phyloP scores from a whole-genome alignment of 1,140 invertebrate genomes.

The Zaprionus africanus region DNA sequence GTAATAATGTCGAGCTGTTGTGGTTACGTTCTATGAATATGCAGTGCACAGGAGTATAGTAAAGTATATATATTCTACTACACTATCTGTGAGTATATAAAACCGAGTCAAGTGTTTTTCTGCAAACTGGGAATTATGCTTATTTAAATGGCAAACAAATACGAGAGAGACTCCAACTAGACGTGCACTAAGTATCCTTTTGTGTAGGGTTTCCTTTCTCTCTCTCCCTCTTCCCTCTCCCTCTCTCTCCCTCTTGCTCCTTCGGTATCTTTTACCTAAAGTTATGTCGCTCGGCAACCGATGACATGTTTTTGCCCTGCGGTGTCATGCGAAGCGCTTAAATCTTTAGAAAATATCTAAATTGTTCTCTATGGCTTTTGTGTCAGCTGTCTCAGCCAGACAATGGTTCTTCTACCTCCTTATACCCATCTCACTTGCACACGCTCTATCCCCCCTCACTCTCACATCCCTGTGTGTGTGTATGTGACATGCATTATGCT shows the following conservation, averaged over 20 bases:
- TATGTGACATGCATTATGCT: slow-evolving; percentile 75
- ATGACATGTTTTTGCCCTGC: slow-evolving; percentile 68
- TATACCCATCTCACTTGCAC: slow-evolving; percentile 1
- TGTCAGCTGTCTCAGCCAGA: slow-evolving; percentile 74
- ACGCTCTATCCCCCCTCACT: slow-evolving; percentile 4
- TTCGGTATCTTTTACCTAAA: slow-evolving; percentile 35
- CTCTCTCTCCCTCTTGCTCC: background rate
- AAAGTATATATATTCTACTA: background rate
- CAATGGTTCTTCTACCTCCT: slow-evolving; percentile 28
- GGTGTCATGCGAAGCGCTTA: slow-evolving; percentile 68
- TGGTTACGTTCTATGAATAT: slow-evolving; percentile 70
- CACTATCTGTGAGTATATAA: background rate
- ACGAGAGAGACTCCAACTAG: slow-evolving; percentile 22
- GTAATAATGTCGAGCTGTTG: slow-evolving; percentile 69
- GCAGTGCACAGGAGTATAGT: slow-evolving; percentile 21
- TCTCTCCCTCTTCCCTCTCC: background rate
- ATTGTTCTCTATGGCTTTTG: slow-evolving; percentile 80
- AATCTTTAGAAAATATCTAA: slow-evolving; percentile 81
- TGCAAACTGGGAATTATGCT: slow-evolving; percentile 63
- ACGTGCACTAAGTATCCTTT: slow-evolving; percentile 15
- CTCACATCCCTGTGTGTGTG: slow-evolving; percentile 7
- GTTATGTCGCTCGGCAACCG: slow-evolving; percentile 56
- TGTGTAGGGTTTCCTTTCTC: background rate
- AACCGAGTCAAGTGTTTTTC: slow-evolving; percentile 19
- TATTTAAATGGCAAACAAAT: slow-evolving; percentile 82